Evolutionary conservation across 2,113 vertebrate species (phyloP).

Genomic region (Lepidothrix coronata): DNA sequence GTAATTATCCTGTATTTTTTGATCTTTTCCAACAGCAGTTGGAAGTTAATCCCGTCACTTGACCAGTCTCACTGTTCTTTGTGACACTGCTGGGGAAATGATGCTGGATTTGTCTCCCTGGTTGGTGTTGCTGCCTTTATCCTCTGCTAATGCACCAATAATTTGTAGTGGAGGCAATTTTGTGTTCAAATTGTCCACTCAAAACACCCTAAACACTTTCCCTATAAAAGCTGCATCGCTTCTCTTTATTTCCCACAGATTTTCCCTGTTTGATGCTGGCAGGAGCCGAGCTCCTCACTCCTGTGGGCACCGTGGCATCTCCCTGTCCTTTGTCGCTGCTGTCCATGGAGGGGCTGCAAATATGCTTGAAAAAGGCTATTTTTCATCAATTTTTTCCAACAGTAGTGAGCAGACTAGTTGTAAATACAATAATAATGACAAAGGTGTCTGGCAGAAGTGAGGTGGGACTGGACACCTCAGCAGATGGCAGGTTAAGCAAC

Average conservation of each 20-base stretch:
- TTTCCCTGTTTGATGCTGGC: neutral
- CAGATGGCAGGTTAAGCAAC: neutral
- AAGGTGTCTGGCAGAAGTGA: neutral
- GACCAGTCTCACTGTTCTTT: rapidly evolving
- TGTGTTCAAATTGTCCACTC: neutral
- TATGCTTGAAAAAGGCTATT: neutral
- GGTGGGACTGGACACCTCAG: neutral
- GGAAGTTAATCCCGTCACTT: neutral
- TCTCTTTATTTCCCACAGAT: neutral
- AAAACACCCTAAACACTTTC: neutral
- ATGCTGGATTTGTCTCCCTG: neutral
- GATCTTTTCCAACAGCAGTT: rapidly evolving
- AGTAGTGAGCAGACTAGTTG: neutral
- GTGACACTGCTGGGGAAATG: rapidly evolving
- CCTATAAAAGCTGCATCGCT: rapidly evolving
- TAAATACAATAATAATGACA: neutral
- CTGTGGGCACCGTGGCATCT: rapidly evolving
- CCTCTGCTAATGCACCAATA: neutral
- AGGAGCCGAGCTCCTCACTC: neutral
- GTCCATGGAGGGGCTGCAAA: neutral
- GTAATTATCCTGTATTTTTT: neutral
- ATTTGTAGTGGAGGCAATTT: rapidly evolving
- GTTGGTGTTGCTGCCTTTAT: neutral
- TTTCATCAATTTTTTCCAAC: rapidly evolving
- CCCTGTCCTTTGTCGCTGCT: neutral